Evolutionary conservation across 2,888 invertebrate species (phyloP).

Genomic region (Cheilosia urbana): DNA sequence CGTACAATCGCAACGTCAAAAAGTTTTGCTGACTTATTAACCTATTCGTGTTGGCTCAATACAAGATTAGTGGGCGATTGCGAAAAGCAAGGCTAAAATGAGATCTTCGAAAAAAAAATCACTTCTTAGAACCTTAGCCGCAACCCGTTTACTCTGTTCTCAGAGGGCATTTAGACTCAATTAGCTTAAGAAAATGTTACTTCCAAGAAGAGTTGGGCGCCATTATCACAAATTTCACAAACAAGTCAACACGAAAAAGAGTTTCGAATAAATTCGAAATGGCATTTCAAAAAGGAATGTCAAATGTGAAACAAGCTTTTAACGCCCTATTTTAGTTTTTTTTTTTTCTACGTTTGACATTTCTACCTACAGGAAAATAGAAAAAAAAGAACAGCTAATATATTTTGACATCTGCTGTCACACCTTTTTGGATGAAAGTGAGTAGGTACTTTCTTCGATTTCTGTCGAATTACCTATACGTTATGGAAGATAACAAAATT

Average conservation of each 20-base stretch:
- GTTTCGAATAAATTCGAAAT: conserved; percentile 24
- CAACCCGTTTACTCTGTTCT: too few species aligned
- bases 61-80: too few species aligned
- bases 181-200: too few species aligned
- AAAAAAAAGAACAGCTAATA: not conserved
- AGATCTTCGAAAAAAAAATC: too few species aligned
- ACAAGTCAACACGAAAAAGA: conserved; percentile 1
- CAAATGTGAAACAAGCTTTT: conserved; percentile 42
- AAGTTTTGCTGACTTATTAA: too few species aligned
- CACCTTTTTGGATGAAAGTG: not conserved
- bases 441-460: conserved; percentile 2
- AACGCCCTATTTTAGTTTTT: conserved; percentile 23
- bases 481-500: not conserved
- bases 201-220: conserved; percentile 2
- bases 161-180: too few species aligned
- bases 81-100: too few species aligned
- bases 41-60: too few species aligned
- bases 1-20: too few species aligned
- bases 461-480: not conserved
- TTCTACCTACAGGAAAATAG: not conserved
- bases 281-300: conserved; percentile 26
- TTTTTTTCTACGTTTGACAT: conserved; percentile 28
- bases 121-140: too few species aligned
- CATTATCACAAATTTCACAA: not conserved
- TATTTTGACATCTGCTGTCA: conserved; percentile 37